Evolutionary conservation across 2,797 vertebrate species (phyloP), one percentile per base, ranked within the genome.

Genomic region (Simalia tracyae): DNA sequence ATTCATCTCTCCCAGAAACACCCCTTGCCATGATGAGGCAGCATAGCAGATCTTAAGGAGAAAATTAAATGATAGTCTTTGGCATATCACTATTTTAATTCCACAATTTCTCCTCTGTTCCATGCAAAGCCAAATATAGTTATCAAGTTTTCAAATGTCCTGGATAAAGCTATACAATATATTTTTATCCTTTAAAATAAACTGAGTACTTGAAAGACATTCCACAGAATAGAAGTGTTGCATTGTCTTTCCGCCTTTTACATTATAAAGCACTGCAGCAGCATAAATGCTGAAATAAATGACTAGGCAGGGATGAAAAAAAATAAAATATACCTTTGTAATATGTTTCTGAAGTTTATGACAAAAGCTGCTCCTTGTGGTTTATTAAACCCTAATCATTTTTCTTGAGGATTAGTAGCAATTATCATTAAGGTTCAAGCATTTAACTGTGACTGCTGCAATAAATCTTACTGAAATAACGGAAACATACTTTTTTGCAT

Each of bases 391-490:
- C 97, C 97, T 97, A 98, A 98, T 98, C 94, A 97, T 97, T 97
- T 97, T 98, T 97, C 97, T 96, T 98, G 98, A 98, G 97, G 97
- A 98, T 98, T 98, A 98, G 97, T 98, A 98, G 98, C 98, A 98
- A 98, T 98, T 98, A 98, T 98, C 98, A 98, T 99, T 98, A 98
- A 97, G 96, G 98, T 98, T 98, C 97, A 98, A 98, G 98, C 97
- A 95, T 98, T 98, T 98, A 98, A 98, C 98, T 98, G 98, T 97
- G 98, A 99, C 98, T 98, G 97, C 94, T 95, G 97, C 97, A 98
- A 98, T 99, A 99, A 98, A 99, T 99, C 98, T 98, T 99, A 98
- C 98, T 99, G 98, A 99, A 99, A 98, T 98, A 99, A 98, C 98
- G 98, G 97, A 98, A 99, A 98, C 98, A 97, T 98, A 98, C 98